Base-by-base conservation (phyloP, 2,797 vertebrate genomes). In the Pseudopleuronectes americanus region DNA sequence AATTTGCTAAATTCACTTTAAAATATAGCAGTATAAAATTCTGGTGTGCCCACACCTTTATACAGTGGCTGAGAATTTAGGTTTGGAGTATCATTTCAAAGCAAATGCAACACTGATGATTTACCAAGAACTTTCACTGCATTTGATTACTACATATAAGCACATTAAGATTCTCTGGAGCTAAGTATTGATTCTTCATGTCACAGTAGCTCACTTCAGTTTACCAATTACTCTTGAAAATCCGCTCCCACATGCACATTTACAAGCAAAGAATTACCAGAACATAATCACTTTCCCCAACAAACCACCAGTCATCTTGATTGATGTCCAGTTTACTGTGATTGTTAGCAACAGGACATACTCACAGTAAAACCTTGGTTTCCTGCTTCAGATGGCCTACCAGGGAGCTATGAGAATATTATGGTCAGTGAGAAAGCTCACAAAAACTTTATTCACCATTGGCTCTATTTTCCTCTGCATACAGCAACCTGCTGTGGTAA, bases 401-500 rank as follows among this genome's bases (percentile, higher is more conserved):
- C 49, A 13, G 10, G 57, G 68, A 80, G 77, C 86, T 86, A 75
- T 16, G 24, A 80, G 76, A 70, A 84, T 1, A 84, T 66, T 26
- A 45, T 13, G 55, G 71, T 90, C 81, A 88, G 64, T 68, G 24
- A 68, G 5, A 38, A 24, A 0, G 7, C 64, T 71, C n/a, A 58
- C 16, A 72, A 16, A 53, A 1, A 41, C 57, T 28, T 3, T 19
- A 12, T 56, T 54, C 41, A 31, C 8, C 47, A 1, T 8, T 38
- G 4, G 2, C 17, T 14, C 19, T 19, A 10, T 7, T 22, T 26
- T 6, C 17, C 45, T 54, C 21, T 57, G 8, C 4, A 58, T 6
- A 14, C 19, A 22, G 4, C 38, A 16, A 33, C 8, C 16, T 26
- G 31, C 49, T 33, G n/a, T 57, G 21, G 66, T 16, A 14, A 56